A percentile compares a stretch with the other conserved stretches of the same genome.
Evolutionary conservation across 1,140 invertebrate genomes (phyloP).

Genomic region (Heliothis subflexa): DNA sequence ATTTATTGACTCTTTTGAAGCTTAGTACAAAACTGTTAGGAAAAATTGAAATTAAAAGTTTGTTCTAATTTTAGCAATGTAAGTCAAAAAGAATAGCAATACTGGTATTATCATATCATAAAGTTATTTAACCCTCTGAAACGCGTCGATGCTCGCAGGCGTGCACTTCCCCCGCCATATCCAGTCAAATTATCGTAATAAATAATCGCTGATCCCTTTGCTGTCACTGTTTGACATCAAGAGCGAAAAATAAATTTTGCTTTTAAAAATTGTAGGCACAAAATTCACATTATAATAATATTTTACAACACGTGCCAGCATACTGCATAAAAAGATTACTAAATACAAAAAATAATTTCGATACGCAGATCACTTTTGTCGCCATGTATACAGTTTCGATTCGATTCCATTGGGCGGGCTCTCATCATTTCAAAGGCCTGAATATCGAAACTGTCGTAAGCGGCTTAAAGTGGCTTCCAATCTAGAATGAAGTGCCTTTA

Average conservation of each 20-base stretch:
- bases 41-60: too few relatives aligned
- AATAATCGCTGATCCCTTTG: neutral
- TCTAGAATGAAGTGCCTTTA: slow-evolving; percentile 50
- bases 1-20: too few relatives aligned
- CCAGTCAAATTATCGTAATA: neutral
- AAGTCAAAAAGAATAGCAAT: too few relatives aligned
- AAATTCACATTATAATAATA: neutral
- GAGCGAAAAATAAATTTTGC: neutral
- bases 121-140: neutral
- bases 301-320: neutral
- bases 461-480: slow-evolving; percentile 57
- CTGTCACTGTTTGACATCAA: neutral
- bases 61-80: too few relatives aligned
- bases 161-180: neutral
- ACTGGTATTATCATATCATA: too few relatives aligned
- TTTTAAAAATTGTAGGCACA: neutral
- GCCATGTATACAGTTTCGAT: slow-evolving; percentile 35
- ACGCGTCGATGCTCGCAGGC: neutral
- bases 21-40: too few relatives aligned
- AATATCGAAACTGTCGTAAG: slow-evolving; percentile 56
- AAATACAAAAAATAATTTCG: neutral
- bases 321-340: neutral
- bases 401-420: slow-evolving; percentile 44
- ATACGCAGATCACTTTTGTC: slow-evolving; percentile 9
- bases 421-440: slow-evolving; percentile 30